Evolutionary conservation across 2,113 vertebrate species (phyloP), one percentile per base, ranked within the genome.

Genomic region (Podocnemis expansa): DNA sequence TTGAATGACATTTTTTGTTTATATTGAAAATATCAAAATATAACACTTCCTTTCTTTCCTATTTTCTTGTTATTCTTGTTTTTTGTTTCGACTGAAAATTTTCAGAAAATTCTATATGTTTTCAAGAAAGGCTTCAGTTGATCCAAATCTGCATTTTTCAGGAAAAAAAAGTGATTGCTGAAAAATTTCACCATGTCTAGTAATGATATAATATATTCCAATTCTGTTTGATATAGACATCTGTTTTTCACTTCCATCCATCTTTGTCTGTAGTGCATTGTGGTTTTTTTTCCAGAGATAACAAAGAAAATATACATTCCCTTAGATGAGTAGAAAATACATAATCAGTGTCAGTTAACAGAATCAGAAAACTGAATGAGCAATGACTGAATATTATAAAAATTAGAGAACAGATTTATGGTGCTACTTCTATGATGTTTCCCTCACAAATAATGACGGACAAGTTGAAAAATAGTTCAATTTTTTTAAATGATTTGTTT

Each of bases 321-420:
- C 93, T 91, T 96, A 94, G 95, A 94, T 94, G 90, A 96, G 27
- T 96, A 95, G 94, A 96, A 97, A 97, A 96, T 29, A 78, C 31
- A 80, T 80, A 97, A 93, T 82, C 58, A 63, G 27, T 94, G 90
- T 97, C 89, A 95, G 93, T 91, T 96, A 95, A 94, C 95, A 95
- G 93, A 85, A 78, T 78, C 92, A 93, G 92, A 38, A 55, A 91
- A 90, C 3, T 22, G 94, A 89, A 78, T 97, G 91, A 96, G 25
- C 87, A 90, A 97, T 95, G 91, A 91, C 91, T 82, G 54, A 80
- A n/a, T 81, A 90, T 94, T 38, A 83, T 92, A 94, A 88, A 97
- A 95, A 91, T 93, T 79, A 97, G 95, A 95, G 96, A 94, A 97
- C 85, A 55, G 78, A 78, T 93, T 96, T 94, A 82, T 22, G 85